Evolutionary conservation across 2,888 invertebrate species (phyloP), one percentile per base, ranked within the genome.

Genomic region (Lasioglossum morio): DNA sequence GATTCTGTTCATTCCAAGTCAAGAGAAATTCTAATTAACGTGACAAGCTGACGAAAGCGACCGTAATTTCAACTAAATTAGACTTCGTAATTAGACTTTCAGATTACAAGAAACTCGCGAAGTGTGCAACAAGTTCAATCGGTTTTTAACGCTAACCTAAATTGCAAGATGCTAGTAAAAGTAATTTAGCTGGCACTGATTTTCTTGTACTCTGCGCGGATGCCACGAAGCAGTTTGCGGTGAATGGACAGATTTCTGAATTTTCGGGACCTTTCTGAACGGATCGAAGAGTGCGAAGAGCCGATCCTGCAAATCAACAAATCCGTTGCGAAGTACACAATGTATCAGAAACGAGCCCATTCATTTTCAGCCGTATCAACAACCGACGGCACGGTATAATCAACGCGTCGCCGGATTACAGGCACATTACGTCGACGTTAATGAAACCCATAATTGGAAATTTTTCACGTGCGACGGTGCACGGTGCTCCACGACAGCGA

Each of bases 371-470:
- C 0, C n/a, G 40, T 37, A 70, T 70, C 70, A 70, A 70, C 70
- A 70, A 70, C 70, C n/a, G 57, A 57, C 43, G 16, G 7, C 57
- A 43, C 40, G 16, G 27, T 23, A 60, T 60, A 23, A 82, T 60
- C 60, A 43, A 34, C 70, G 30, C 63, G 16, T 14, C 10, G 14
- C 43, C 34, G 37, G 43, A 72, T 82, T 81, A 82, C 74, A 46
- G 57, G 19, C 5, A 66, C 57, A n/a, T 57, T 57, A 30, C 34
- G 57, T 30, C 46, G 46, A 53, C 84, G 72, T 77, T 84, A 84
- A 84, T 60, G 69, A 66, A 66, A 73, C 77, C 77, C 23, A 46
- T 84, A 84, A 84, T 84, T 84, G 84, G 77, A 84, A 57, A 40
- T 84, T 84, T 84, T 84, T 84, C 76, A 57, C 73, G 34, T 46